Conservation (phyloP, 2,888 invertebrate species). For the Eupithecia tripunctaria region DNA sequence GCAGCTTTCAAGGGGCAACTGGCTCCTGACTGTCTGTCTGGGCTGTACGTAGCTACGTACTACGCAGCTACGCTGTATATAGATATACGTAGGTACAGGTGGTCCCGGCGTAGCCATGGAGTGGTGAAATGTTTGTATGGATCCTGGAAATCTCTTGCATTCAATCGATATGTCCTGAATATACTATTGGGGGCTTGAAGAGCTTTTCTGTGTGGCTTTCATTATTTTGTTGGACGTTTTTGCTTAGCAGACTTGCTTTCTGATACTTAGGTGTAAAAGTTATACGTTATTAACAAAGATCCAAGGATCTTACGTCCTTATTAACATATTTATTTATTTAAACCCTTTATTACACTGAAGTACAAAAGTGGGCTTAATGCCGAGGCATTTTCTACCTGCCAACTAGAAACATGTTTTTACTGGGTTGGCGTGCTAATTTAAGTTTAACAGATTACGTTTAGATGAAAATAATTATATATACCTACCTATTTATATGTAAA, state of each 20-base stretch:
- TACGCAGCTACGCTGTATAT: background rate
- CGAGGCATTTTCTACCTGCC: too few species aligned
- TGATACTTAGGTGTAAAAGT: background rate
- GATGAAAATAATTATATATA: too few species aligned
- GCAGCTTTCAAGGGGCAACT: conserved; percentile 29
- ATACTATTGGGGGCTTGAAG: conserved; percentile 5
- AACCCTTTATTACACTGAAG: too few species aligned
- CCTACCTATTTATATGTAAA: too few species aligned
- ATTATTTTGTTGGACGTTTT: background rate
- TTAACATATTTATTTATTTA: too few species aligned
- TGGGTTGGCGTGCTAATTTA: too few species aligned
- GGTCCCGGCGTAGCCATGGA: conserved; percentile 4
- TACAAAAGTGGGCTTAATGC: too few species aligned
- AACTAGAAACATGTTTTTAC: too few species aligned
- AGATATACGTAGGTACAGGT: conserved; percentile 26
- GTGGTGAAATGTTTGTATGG: background rate
- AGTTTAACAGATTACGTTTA: too few species aligned
- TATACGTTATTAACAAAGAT: background rate
- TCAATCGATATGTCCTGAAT: conserved; percentile 38
- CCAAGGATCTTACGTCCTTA: too few species aligned
- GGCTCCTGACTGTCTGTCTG: conserved; percentile 20
- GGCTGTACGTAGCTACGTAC: conserved; percentile 3
- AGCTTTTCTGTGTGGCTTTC: background rate
- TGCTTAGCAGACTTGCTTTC: background rate
- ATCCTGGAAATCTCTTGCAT: conserved; percentile 19